A percentile compares a stretch with the other conserved stretches of the same genome.
phyloP scores from a whole-genome alignment of 2,888 invertebrate species.

The Polymixis flavicincta region DNA sequence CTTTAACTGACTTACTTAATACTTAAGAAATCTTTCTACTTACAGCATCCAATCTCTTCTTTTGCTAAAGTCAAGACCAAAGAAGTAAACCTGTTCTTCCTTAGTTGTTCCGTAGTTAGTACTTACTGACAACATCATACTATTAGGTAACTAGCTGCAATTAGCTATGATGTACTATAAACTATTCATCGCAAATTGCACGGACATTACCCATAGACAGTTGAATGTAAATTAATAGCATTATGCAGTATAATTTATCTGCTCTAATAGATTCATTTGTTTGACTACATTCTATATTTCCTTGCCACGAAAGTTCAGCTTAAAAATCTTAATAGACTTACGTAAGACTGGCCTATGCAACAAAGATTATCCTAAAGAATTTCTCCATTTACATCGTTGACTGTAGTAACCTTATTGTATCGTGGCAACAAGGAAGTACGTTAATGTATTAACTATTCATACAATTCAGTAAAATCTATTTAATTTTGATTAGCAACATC shows the following conservation, averaged over 20 bases:
- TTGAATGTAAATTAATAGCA: conserved; percentile 36
- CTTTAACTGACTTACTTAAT: not conserved
- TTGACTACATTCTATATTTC: conserved; percentile 11
- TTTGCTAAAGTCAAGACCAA: not conserved
- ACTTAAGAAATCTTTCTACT: not conserved
- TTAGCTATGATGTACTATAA: conserved; percentile 1
- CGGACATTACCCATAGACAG: conserved; percentile 17
- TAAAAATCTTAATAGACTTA: not conserved
- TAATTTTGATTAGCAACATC: not conserved
- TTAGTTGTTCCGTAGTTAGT: too few species aligned
- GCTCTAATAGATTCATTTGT: conserved; percentile 26
- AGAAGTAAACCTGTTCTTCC: not conserved
- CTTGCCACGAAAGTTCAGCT: conserved; percentile 16
- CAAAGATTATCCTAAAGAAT: not conserved
- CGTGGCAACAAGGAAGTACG: not conserved
- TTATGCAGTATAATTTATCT: conserved; percentile 35
- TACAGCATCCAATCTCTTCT: not conserved
- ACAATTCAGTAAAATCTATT: not conserved
- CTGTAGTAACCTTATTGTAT: not conserved
- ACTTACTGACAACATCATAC: too few species aligned
- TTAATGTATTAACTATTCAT: not conserved
- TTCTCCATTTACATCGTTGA: not conserved
- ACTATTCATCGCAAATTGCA: conserved; percentile 22
- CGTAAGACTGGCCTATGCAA: not conserved
- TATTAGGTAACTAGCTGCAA: conserved; percentile 6